Percentiles rank a stretch among this genome's conserved stretches.
Evolutionary conservation across 2,888 invertebrate species (phyloP).

Genomic region (Xylophagus ater): DNA sequence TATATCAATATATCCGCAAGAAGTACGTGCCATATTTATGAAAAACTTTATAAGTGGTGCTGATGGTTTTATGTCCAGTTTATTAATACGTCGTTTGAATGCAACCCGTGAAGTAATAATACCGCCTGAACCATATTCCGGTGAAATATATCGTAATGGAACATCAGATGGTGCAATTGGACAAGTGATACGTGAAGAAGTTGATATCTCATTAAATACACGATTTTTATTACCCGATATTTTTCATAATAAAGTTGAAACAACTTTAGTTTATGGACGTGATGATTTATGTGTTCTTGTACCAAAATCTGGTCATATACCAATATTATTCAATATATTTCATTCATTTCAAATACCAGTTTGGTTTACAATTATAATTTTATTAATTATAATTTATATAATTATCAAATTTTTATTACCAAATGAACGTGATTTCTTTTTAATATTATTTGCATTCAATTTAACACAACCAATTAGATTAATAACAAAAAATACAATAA

Average conservation of each 20-base stretch:
- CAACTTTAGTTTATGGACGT: conserved; percentile 43
- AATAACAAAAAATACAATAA: conserved; percentile 18
- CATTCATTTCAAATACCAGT: conserved; percentile 29
- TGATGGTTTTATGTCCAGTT: conserved; percentile 35
- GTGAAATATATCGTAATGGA: conserved; percentile 19
- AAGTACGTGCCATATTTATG: conserved; percentile 35
- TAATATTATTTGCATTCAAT: conserved; percentile 22
- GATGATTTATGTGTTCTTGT: conserved; percentile 47
- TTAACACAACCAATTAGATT: conserved; percentile 23
- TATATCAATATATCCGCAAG: conserved; percentile 35
- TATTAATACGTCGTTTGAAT: conserved; percentile 38
- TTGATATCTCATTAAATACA: conserved; percentile 44
- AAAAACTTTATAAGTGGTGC: conserved; percentile 32
- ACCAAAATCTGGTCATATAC: conserved; percentile 42
- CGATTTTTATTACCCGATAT: conserved; percentile 42
- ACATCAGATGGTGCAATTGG: conserved; percentile 25
- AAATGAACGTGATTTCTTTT: conserved; percentile 17
- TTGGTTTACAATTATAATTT: conserved; percentile 26
- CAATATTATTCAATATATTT: conserved; percentile 40
- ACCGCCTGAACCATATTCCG: conserved; percentile 17
- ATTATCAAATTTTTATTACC: conserved; percentile 21
- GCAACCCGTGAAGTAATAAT: conserved; percentile 38
- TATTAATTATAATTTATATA: conserved; percentile 23
- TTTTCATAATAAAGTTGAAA: conserved; percentile 43
- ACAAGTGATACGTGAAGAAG: conserved; percentile 24